A percentile compares a stretch with the other conserved stretches of the same genome.
These are phyloP conservation scores for Sarcophaga carnaria DNA, from an alignment of 2,888 invertebrate species.

Conservation along the genomic window DNA sequence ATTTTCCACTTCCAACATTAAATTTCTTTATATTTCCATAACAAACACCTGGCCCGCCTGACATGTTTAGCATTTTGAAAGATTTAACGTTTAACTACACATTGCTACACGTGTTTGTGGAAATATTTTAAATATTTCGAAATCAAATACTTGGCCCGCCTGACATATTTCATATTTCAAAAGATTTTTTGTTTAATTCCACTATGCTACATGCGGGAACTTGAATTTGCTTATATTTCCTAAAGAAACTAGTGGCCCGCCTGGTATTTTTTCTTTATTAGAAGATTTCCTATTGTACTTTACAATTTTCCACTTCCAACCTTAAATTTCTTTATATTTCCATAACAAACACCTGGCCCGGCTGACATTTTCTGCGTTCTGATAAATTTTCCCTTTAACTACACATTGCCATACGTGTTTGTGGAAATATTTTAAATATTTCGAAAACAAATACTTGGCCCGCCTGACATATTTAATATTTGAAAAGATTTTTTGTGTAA, in stretches of 20 bases:
- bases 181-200: background rate
- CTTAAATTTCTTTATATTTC: background rate
- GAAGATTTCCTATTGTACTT: too few relatives aligned
- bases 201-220: background rate
- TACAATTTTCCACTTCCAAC: too few relatives aligned
- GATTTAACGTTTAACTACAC: background rate
- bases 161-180: background rate
- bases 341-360: slow-evolving; percentile 16
- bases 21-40: too few relatives aligned
- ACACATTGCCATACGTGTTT: background rate
- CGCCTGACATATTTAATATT: slow-evolving; percentile 1
- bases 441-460: background rate
- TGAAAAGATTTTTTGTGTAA: background rate
- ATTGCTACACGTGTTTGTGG: background rate
- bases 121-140: background rate
- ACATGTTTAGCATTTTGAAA: background rate
- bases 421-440: background rate
- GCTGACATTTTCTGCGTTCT: background rate
- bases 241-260: background rate
- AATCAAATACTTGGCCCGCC: slow-evolving; percentile 8
- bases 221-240: background rate
- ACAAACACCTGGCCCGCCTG: background rate
- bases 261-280: background rate
- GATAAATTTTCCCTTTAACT: background rate
- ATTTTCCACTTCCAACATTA: too few relatives aligned